phyloP scores from a whole-genome alignment of 1,140 invertebrate species.

The Drosophila lini region DNA sequence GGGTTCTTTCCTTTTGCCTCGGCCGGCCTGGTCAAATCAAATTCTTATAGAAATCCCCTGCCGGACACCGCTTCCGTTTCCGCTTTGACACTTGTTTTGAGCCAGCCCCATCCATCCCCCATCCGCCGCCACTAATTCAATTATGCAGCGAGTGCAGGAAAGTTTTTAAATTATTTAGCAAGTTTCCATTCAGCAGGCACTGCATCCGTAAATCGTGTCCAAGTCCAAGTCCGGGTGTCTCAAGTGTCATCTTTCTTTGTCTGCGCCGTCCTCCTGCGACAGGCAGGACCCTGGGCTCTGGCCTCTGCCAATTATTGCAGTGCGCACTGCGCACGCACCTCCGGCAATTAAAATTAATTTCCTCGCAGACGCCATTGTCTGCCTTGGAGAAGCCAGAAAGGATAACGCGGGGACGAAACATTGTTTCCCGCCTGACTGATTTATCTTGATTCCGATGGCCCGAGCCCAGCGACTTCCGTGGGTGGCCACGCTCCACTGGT shows the following conservation, averaged over 20 bases:
- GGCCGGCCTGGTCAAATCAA: constrained; percentile 58
- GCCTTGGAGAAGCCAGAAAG: constrained; percentile 28
- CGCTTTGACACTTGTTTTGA: constrained; percentile 80
- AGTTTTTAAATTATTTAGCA: constrained; percentile 71
- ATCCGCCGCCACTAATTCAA: constrained; percentile 39
- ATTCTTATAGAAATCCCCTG: constrained; percentile 72
- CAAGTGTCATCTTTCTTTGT: constrained; percentile 74
- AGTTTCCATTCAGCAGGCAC: constrained; percentile 39
- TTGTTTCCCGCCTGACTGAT: constrained; percentile 47
- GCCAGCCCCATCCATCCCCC: not conserved
- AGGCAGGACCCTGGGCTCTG: constrained; percentile 6
- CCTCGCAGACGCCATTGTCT: constrained; percentile 57
- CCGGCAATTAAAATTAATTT: constrained; percentile 74
- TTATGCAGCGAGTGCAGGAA: constrained; percentile 69
- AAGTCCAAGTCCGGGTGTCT: constrained; percentile 37
- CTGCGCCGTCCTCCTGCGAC: constrained; percentile 21
- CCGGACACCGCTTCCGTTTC: constrained; percentile 68
- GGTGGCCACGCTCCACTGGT: constrained; percentile 15
- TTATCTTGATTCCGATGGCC: constrained; percentile 43
- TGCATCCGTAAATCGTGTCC: constrained; percentile 59
- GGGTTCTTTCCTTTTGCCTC: constrained; percentile 14
- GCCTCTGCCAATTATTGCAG: constrained; percentile 64
- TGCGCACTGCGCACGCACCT: constrained; percentile 57
- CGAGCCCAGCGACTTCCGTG: not conserved
- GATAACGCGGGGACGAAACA: constrained; percentile 38